Evolutionary conservation across 1,140 invertebrate genomes (phyloP).

Genomic region (Nephotettix cincticeps): DNA sequence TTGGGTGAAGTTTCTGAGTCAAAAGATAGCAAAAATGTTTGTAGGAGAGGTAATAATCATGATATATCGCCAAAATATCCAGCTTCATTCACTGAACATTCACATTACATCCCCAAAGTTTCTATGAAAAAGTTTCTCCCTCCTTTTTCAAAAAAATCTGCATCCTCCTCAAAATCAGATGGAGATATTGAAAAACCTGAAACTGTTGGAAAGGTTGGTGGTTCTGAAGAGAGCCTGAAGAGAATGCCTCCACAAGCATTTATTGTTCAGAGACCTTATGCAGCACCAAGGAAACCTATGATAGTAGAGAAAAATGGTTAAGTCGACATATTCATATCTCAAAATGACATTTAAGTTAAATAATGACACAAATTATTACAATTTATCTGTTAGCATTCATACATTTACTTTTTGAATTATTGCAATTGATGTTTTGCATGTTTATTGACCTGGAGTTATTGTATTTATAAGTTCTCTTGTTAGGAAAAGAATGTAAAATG

Average conservation of each 20-base stretch:
- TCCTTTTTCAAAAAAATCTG: constrained; percentile 4
- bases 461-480: no score
- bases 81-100: neutral
- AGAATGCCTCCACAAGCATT: constrained; percentile 41
- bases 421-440: no score
- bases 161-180: neutral
- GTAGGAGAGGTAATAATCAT: no score
- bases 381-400: no score
- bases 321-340: no score
- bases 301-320: neutral
- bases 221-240: constrained; percentile 3
- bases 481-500: no score
- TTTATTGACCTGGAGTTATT: no score
- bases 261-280: neutral
- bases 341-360: no score
- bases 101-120: neutral
- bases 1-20: neutral
- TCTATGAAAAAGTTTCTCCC: neutral
- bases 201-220: neutral
- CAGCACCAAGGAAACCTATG: neutral
- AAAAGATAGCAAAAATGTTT: neutral
- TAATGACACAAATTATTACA: no score
- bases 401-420: no score
- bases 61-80: neutral
- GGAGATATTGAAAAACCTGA: constrained; percentile 1